Conservation (phyloP, 2,888 invertebrate genomes). For the Lasioglossum zephyrum region DNA sequence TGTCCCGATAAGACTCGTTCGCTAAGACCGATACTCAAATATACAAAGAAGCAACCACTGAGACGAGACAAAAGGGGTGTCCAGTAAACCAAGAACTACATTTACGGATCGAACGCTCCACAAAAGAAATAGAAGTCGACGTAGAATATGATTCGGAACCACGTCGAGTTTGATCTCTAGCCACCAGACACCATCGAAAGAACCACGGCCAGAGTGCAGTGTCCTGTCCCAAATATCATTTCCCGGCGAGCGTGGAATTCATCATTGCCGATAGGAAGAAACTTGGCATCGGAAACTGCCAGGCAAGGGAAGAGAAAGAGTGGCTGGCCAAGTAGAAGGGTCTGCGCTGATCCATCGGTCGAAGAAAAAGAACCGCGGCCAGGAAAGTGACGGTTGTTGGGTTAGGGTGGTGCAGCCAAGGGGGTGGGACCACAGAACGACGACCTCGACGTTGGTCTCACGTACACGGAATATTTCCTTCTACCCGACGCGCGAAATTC, state of each 20-base stretch:
- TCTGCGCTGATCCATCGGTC: conserved; percentile 18
- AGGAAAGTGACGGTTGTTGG: not conserved
- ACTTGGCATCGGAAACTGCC: conserved; percentile 49
- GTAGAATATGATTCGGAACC: not conserved
- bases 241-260: conserved; percentile 33
- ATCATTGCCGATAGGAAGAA: conserved; percentile 40
- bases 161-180: not conserved
- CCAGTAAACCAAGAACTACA: not conserved
- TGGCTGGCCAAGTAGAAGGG: not conserved
- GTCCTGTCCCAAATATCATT: conserved; percentile 50
- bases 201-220: not conserved
- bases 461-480: conserved; percentile 62
- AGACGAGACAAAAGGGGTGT: not conserved
- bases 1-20: not conserved
- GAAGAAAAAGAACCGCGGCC: conserved; percentile 23
- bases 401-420: not conserved
- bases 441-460: conserved; percentile 34
- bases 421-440: conserved; percentile 10
- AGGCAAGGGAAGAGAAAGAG: conserved; percentile 26
- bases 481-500: conserved; percentile 59
- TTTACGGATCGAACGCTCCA: not conserved
- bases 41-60: not conserved
- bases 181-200: not conserved
- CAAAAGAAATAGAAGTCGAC: not conserved
- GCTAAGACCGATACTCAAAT: not conserved